These are phyloP conservation scores for Chrosomus eos DNA, from an alignment of 2,797 vertebrate species.

Conservation along the genomic window DNA sequence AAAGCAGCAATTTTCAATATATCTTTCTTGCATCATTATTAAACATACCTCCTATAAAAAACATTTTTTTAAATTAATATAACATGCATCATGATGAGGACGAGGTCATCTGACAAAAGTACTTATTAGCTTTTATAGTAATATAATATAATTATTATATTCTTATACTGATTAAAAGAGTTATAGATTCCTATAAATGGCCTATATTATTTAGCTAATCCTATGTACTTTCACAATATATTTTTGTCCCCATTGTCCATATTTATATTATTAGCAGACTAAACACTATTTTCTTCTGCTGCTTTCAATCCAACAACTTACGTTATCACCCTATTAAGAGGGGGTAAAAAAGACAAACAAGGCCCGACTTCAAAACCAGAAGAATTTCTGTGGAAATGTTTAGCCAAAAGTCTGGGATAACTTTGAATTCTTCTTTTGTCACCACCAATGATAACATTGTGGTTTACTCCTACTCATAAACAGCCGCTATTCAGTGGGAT, in stretches of 20 bases:
- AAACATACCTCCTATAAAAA: not conserved
- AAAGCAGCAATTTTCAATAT: not conserved
- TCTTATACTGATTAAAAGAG: not conserved
- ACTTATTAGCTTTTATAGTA: not conserved
- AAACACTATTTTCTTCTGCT: slow-evolving; percentile 12
- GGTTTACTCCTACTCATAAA: slow-evolving; percentile 41
- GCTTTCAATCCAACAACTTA: slow-evolving; percentile 3
- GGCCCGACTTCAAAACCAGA: slow-evolving; percentile 1
- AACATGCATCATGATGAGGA: too few species aligned
- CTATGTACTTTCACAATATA: not conserved
- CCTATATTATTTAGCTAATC: not conserved
- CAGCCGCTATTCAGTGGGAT: not conserved
- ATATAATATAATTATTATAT: too few species aligned
- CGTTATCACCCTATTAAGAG: slow-evolving; percentile 35
- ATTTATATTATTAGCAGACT: slow-evolving; percentile 27
- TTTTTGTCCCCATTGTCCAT: not conserved
- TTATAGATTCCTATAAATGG: not conserved
- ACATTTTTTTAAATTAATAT: too few species aligned
- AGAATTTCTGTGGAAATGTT: slow-evolving; percentile 25
- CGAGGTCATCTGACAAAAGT: not conserved
- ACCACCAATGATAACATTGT: slow-evolving; percentile 24
- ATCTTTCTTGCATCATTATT: not conserved
- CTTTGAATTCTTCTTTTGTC: slow-evolving; percentile 26
- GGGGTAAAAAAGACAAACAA: not conserved
- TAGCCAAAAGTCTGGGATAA: slow-evolving; percentile 9